Base-by-base conservation (phyloP, 1,140 invertebrate species). In the Drosophila lacteicornis region DNA sequence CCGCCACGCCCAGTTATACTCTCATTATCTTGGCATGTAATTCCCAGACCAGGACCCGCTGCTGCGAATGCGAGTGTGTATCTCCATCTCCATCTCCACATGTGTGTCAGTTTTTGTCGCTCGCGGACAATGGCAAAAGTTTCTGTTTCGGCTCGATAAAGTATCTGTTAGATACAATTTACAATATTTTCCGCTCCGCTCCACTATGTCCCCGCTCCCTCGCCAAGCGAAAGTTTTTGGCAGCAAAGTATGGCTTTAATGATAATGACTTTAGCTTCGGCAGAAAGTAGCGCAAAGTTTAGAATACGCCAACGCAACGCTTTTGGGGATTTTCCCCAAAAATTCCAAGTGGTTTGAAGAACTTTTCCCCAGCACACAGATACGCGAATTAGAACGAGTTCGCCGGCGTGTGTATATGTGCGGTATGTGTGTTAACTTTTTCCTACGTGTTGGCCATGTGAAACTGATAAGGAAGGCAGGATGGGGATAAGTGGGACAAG, bases 81-180 rank as follows among this genome's bases (percentile, higher is more conserved):
- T 55, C 56, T 5, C 15, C 13, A 6, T 45, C 53, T 58, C 36
- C 30, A 40, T 55, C 17, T 53, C 42, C 68, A 47, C 46, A 65
- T 80, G 73, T 84, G 70, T 76, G 73, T 74, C 78, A 82, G 82
- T 66, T 82, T 49, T 49, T 82, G 74, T 65, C 56, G 76, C 84
- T 88, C 76, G 84, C 80, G 83, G 83, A 87, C 83, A 87, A 87
- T 87, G 84, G 80, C 83, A 87, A 83, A 85, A 87, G 84, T 87
- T 87, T 88, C 59, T 83, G 83, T 75, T 86, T 74, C 82, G 82
- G 82, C 82, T 87, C 83, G 84, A 87, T 87, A 87, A 80, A 87
- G 83, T 88, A 87, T 88, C 83, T 87, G 84, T 88, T 87, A 79
- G 84, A 87, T 88, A 87, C 83, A 87, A 88, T 87, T 87, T 88